Evolutionary conservation across 2,888 invertebrate species (phyloP).

Genomic region (Patella ulyssiponensis): DNA sequence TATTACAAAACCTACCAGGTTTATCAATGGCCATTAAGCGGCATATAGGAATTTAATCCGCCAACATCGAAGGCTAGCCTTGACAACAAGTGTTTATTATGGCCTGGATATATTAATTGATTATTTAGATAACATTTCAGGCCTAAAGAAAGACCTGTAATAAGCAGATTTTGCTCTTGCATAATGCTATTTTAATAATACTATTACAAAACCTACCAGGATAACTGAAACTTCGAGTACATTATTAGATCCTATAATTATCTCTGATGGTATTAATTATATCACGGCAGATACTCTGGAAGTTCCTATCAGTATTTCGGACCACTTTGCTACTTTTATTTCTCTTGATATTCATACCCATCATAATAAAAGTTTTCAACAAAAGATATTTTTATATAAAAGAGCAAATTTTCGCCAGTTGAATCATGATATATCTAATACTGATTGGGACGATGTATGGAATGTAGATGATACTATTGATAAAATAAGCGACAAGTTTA

Average conservation of each 20-base stretch:
- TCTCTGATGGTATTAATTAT: background rate
- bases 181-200: too few relatives aligned
- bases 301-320: background rate
- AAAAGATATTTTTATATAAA: background rate
- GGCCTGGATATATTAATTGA: too few relatives aligned
- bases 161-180: too few relatives aligned
- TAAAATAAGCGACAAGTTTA: background rate
- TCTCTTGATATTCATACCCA: background rate
- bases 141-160: too few relatives aligned
- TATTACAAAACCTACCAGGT: too few relatives aligned
- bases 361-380: background rate
- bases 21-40: too few relatives aligned
- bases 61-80: too few relatives aligned
- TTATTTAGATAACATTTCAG: too few relatives aligned
- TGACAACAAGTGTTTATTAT: too few relatives aligned
- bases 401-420: background rate
- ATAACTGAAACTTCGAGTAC: background rate
- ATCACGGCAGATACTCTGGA: background rate
- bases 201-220: background rate
- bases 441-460: background rate
- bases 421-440: background rate
- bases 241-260: background rate
- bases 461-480: background rate
- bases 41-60: too few relatives aligned
- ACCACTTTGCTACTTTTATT: background rate